Evolutionary conservation across 2,888 invertebrate genomes (phyloP).

Genomic region (Nymphalis polychloros): DNA sequence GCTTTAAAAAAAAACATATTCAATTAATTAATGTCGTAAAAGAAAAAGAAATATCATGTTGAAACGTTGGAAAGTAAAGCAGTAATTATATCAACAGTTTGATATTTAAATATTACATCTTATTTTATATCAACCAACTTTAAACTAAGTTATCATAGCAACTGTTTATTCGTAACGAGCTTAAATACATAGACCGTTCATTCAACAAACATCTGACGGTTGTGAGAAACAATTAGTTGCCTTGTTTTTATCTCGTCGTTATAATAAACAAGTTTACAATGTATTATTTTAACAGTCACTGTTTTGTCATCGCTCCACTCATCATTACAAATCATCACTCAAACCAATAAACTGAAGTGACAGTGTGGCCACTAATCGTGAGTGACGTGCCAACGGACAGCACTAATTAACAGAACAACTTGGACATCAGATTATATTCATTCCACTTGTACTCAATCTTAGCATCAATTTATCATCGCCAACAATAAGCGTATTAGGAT

Average conservation of each 20-base stretch:
- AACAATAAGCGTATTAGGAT: conserved; percentile 16
- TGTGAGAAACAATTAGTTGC: conserved; percentile 16
- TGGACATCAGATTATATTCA: conserved; percentile 36
- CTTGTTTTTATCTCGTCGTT: conserved; percentile 18
- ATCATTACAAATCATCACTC: conserved; percentile 36
- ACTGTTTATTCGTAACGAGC: not conserved
- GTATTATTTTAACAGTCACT: conserved; percentile 24
- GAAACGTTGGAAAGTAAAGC: no score
- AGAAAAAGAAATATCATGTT: no score
- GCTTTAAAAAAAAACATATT: no score
- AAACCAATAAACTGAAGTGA: conserved; percentile 35
- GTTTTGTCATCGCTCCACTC: conserved; percentile 23
- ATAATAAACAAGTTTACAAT: conserved; percentile 13
- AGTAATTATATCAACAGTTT: no score
- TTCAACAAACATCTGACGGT: not conserved
- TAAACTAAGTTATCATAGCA: not conserved
- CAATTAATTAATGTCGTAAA: no score
- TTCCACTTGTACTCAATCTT: conserved; percentile 27
- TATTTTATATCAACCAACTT: not conserved
- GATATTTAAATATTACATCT: no score
- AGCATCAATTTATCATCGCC: conserved; percentile 20
- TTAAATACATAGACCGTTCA: not conserved
- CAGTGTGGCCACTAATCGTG: conserved; percentile 36
- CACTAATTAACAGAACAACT: conserved; percentile 34
- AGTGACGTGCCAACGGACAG: conserved; percentile 31